A percentile compares a stretch with the other conserved stretches of the same genome.
Conservation (phyloP, 2,797 vertebrate genomes). For the Psittacula derbiana region DNA sequence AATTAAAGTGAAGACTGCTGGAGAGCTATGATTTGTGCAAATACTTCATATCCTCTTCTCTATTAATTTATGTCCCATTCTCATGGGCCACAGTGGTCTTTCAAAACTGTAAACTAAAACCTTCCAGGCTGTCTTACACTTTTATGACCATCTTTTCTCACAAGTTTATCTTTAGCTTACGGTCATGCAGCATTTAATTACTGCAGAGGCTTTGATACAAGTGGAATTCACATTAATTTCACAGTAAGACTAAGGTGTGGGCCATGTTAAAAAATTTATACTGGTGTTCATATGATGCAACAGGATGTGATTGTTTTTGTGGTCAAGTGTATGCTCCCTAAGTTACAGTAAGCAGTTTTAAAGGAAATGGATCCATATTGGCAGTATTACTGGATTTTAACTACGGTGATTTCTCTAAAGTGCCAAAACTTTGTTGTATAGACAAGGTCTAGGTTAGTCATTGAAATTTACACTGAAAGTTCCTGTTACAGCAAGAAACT, state of each 20-base stretch:
- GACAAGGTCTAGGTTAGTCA: not conserved
- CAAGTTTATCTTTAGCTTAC: not conserved
- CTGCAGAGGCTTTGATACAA: not conserved
- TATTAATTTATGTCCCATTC: not conserved
- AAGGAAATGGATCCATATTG: not conserved
- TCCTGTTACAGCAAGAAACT: not conserved
- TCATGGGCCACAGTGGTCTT: not conserved
- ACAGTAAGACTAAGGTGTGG: not conserved
- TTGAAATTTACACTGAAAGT: not conserved
- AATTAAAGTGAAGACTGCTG: not conserved
- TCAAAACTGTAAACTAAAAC: not conserved
- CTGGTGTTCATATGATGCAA: not conserved
- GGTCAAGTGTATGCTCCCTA: not conserved
- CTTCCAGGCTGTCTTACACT: not conserved
- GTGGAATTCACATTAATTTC: not conserved
- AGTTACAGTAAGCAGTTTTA: not conserved
- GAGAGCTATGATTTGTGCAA: not conserved
- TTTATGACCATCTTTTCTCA: not conserved
- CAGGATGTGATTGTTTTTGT: not conserved
- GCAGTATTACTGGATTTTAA: not conserved
- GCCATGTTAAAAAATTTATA: not conserved
- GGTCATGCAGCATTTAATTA: not conserved
- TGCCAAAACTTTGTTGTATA: not conserved
- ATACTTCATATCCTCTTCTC: not conserved
- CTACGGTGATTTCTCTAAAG: not conserved